Evolutionary conservation across 2,888 invertebrate genomes (phyloP).

Genomic region (Mellilla xanthometata): DNA sequence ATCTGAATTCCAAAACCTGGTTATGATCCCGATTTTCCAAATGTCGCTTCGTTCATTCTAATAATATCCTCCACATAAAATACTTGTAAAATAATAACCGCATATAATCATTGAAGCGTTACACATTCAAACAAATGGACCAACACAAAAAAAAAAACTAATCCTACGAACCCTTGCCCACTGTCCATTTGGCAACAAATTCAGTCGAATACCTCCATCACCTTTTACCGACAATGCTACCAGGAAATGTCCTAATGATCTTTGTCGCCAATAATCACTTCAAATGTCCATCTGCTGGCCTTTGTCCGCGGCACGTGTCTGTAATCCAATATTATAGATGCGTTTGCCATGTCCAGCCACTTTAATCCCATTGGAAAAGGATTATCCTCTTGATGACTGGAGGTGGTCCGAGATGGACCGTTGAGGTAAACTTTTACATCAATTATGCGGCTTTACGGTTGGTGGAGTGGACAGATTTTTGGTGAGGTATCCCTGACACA

Average conservation of each 20-base stretch:
- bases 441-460: slow-evolving; percentile 12
- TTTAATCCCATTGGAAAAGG: slow-evolving; percentile 64
- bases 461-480: background rate
- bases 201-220: slow-evolving; percentile 13
- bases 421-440: slow-evolving; percentile 5
- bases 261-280: slow-evolving; percentile 12
- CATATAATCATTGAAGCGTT: too few relatives aligned
- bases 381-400: slow-evolving; percentile 59
- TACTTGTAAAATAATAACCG: too few relatives aligned
- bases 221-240: slow-evolving; percentile 28
- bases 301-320: slow-evolving; percentile 37
- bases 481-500: too few relatives aligned
- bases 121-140: too few relatives aligned
- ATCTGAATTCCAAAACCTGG: too few relatives aligned
- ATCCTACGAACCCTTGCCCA: too few relatives aligned
- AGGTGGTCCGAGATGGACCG: slow-evolving; percentile 22
- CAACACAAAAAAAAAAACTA: background rate
- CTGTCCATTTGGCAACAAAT: slow-evolving; percentile 9
- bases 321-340: slow-evolving; percentile 68
- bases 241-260: slow-evolving; percentile 36
- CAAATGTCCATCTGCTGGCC: slow-evolving; percentile 40
- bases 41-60: too few relatives aligned
- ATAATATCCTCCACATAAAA: too few relatives aligned
- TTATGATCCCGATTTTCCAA: too few relatives aligned
- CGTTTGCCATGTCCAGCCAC: slow-evolving; percentile 58